Evolutionary conservation across 2,113 vertebrate species (phyloP).

Genomic region (Nyctibius bracteatus): DNA sequence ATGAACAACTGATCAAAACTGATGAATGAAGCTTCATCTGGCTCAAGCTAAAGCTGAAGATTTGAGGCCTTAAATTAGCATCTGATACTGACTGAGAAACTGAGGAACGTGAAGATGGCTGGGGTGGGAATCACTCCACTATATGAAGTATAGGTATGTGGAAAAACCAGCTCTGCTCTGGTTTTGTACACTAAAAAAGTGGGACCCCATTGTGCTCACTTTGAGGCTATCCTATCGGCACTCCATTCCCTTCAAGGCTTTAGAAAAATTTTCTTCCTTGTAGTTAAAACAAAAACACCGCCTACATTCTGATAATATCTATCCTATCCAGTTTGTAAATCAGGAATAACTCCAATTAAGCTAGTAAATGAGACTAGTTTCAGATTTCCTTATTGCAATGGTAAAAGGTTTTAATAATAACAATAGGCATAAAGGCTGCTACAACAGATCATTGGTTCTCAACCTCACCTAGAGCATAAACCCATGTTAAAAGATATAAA

Average conservation of each 20-base stretch:
- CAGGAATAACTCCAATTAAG: neutral
- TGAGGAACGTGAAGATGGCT: neutral
- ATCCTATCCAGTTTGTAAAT: neutral
- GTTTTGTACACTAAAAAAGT: neutral
- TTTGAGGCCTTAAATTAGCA: neutral
- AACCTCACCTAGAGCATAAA: neutral
- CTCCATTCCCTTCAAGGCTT: neutral
- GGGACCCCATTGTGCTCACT: neutral
- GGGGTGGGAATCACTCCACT: neutral
- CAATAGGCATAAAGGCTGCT: neutral
- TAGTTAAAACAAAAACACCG: neutral
- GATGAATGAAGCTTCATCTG: neutral
- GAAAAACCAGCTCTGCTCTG: neutral
- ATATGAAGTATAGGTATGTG: neutral
- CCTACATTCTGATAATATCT: neutral
- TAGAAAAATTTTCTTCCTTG: neutral
- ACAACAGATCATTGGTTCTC: neutral
- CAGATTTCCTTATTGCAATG: neutral
- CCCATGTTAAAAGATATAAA: neutral
- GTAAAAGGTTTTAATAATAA: neutral
- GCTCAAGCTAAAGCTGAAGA: neutral
- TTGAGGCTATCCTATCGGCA: neutral
- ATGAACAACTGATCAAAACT: neutral
- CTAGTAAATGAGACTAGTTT: neutral
- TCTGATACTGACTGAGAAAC: neutral